Evolutionary conservation across 1,140 invertebrate species (phyloP).

Genomic region (Papilio machaon): DNA sequence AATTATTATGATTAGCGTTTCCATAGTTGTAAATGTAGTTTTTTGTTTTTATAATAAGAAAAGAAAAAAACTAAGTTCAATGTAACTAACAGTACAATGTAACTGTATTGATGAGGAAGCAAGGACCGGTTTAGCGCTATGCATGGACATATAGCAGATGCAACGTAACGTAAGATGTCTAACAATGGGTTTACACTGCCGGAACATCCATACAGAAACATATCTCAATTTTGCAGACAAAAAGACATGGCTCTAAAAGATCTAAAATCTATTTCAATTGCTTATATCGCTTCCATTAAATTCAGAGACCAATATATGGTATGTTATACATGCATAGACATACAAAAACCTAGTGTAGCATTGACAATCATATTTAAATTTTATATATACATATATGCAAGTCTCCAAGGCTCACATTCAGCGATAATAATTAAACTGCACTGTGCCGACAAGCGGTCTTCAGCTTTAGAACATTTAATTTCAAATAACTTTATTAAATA

Average conservation of each 20-base stretch:
- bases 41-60: slow-evolving; percentile 11
- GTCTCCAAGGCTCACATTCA: background rate
- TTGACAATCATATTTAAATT: background rate
- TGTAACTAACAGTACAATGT: slow-evolving; percentile 35
- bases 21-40: background rate
- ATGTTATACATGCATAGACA: background rate
- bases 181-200: background rate
- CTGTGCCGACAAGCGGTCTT: background rate
- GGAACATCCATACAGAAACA: background rate
- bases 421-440: background rate
- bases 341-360: background rate
- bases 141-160: slow-evolving; percentile 15
- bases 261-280: background rate
- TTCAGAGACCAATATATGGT: background rate
- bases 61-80: slow-evolving; percentile 28
- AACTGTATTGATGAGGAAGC: slow-evolving; percentile 38
- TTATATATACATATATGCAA: background rate
- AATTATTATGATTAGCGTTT: background rate
- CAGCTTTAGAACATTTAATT: background rate
- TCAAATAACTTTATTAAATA: background rate
- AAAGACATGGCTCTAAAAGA: background rate
- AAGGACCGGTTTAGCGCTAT: slow-evolving; percentile 36
- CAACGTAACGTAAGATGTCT: background rate
- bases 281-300: background rate
- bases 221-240: no score